Base-by-base conservation (phyloP, 2,113 vertebrate genomes). In the Rhadina sibilatrix region DNA sequence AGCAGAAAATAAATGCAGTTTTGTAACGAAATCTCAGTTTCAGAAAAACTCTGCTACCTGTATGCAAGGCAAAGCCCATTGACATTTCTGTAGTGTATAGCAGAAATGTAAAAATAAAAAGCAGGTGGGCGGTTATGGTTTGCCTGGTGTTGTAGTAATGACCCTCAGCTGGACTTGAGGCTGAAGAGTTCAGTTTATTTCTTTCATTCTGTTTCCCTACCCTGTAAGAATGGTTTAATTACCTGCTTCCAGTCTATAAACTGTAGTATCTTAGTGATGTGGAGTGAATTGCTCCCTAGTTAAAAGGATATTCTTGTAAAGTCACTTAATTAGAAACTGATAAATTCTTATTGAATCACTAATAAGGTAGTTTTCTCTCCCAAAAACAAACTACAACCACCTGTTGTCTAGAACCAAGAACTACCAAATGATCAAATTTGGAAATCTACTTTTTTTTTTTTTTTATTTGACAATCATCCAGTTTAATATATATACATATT, bases 401-500 rank as follows among this genome's bases (percentile, higher is more conserved):
- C 5, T 40, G 12, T 52, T 42, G 25, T 47, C 16, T 27, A 33
- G 19, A 92, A 37, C 10, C 19, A 50, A 50, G 19, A 11, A 28
- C 27, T 47, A 38, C 24, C 16, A 5, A 77, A 63, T 47, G 3
- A 71, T 30, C 53, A 57, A 10, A 49, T 71, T 76, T 63, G 68
- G 42, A 96, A 87, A 84, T 64, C 96, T 97, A 96, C 82, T 61
- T 50, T 94, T 97, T 54, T 49, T 64, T 63, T 87, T 92, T 68
- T 35, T 59, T 63, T 97, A 98, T 98, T 98, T 97, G 93, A 71
- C 90, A 95, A 90, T 96, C 96, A 75, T 56, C 33, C 50, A 37
- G 40, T 56, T 80, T 96, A 88, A 94, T 95, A 97, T 98, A 98
- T 98, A 97, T 97, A 98, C 98, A 98, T 98, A 98, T 98, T 97